Evolutionary conservation across 1,140 invertebrate species (phyloP).

Genomic region (Diachasmimorpha longicaudata): DNA sequence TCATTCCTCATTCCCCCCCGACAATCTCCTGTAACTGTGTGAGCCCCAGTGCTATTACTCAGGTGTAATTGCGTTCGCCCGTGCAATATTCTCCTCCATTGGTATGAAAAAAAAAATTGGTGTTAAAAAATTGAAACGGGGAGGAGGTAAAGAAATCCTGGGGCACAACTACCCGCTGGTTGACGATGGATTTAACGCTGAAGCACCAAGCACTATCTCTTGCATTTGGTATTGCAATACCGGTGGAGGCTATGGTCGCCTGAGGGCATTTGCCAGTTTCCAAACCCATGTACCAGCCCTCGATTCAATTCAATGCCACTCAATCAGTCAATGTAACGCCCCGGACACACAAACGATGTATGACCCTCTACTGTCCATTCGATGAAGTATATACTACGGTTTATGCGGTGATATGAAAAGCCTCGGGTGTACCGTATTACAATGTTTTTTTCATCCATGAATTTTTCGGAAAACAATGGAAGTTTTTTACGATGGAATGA

Average conservation of each 20-base stretch:
- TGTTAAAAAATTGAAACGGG: not conserved
- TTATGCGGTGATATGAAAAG: not conserved
- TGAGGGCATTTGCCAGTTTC: slow-evolving; percentile 54
- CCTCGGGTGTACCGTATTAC: not conserved
- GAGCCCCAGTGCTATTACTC: slow-evolving; percentile 44
- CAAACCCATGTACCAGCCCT: slow-evolving; percentile 38
- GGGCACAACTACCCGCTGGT: not conserved
- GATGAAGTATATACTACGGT: not conserved
- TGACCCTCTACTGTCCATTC: slow-evolving; percentile 6
- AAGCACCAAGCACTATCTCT: not conserved
- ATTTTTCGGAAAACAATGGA: not conserved
- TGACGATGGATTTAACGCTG: not conserved
- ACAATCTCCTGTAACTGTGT: slow-evolving; percentile 38
- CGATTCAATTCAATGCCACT: slow-evolving; percentile 62
- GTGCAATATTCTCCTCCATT: slow-evolving; percentile 27
- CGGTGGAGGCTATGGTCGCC: slow-evolving; percentile 25
- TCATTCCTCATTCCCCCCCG: slow-evolving; percentile 8
- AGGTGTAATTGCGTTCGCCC: slow-evolving; percentile 51
- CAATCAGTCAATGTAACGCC: slow-evolving; percentile 62
- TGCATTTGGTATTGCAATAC: slow-evolving; percentile 16
- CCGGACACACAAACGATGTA: slow-evolving; percentile 22
- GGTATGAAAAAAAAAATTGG: slow-evolving; percentile 6
- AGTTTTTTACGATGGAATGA: not conserved
- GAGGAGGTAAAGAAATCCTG: not conserved
- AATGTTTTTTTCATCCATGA: not conserved